Evolutionary conservation across 2,888 invertebrate genomes (phyloP).

Genomic region (Neuroscelio doddi): DNA sequence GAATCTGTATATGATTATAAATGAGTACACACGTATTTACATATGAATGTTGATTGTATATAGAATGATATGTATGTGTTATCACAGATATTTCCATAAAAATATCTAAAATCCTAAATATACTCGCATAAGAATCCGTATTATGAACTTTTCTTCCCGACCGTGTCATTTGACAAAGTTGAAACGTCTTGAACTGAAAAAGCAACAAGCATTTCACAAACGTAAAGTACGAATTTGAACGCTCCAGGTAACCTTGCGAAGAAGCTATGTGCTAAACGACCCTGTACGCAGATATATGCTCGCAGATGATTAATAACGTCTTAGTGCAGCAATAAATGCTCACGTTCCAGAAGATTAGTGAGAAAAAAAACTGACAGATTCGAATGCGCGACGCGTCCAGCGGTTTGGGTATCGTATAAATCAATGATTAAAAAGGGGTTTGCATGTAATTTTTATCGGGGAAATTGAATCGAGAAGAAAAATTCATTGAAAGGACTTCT

Average conservation of each 20-base stretch:
- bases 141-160: no score
- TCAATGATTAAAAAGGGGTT: constrained; percentile 15
- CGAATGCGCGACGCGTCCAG: constrained; percentile 9
- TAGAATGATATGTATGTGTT: no score
- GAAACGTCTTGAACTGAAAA: no score
- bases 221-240: constrained; percentile 8
- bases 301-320: constrained; percentile 36
- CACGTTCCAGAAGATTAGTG: constrained; percentile 25
- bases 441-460: background rate
- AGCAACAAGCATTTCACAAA: no score
- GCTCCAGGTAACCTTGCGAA: constrained; percentile 27
- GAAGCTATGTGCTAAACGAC: constrained; percentile 26
- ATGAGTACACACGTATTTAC: no score
- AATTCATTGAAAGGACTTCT: constrained; percentile 3
- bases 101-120: no score
- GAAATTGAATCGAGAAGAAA: constrained; percentile 12
- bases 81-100: no score
- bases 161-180: no score
- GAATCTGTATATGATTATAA: no score
- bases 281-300: constrained; percentile 22
- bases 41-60: no score
- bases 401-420: constrained; percentile 12
- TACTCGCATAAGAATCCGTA: no score
- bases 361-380: constrained; percentile 28
- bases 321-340: constrained; percentile 30